Percentiles rank a stretch among this genome's conserved stretches.
These are phyloP conservation scores for Euwallacea similis DNA, from an alignment of 1,140 invertebrate genomes.

Conservation along the genomic window DNA sequence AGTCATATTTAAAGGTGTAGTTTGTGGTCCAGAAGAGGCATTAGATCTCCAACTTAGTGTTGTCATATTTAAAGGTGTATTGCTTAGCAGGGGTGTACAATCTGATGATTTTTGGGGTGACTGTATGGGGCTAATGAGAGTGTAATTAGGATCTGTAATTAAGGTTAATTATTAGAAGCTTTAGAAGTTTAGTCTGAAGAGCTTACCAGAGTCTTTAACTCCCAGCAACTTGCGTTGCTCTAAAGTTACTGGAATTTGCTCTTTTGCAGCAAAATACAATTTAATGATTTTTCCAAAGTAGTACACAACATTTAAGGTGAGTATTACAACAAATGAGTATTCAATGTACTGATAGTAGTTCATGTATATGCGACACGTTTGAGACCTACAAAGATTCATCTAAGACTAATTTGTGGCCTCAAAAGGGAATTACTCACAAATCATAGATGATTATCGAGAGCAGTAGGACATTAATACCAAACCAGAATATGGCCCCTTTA, in stretches of 20 bases:
- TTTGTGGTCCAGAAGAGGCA: conserved; percentile 16
- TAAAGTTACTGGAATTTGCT: conserved; percentile 50
- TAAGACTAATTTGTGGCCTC: neutral
- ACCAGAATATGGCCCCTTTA: conserved; percentile 45
- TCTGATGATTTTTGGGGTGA: conserved; percentile 5
- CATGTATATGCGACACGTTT: conserved; percentile 44
- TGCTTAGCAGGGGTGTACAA: neutral
- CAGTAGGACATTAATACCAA: conserved; percentile 44
- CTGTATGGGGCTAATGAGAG: conserved; percentile 36
- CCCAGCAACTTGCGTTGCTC: conserved; percentile 53
- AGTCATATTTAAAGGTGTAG: conserved; percentile 50
- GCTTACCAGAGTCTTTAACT: conserved; percentile 47
- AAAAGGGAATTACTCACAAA: conserved; percentile 43
- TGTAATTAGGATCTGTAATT: conserved; percentile 43
- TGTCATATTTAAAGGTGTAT: conserved; percentile 21
- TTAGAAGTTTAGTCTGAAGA: neutral
- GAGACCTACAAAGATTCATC: conserved; percentile 41
- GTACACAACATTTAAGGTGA: conserved; percentile 53
- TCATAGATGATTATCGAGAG: conserved; percentile 47
- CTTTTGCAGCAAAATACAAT: conserved; percentile 44
- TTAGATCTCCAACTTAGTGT: conserved; percentile 23
- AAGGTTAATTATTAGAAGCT: neutral
- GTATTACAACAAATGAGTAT: conserved; percentile 46
- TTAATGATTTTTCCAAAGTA: conserved; percentile 54
- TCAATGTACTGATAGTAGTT: conserved; percentile 50